Evolutionary conservation across 1,140 invertebrate genomes (phyloP).

Genomic region (Leguminivora glycinivorella): DNA sequence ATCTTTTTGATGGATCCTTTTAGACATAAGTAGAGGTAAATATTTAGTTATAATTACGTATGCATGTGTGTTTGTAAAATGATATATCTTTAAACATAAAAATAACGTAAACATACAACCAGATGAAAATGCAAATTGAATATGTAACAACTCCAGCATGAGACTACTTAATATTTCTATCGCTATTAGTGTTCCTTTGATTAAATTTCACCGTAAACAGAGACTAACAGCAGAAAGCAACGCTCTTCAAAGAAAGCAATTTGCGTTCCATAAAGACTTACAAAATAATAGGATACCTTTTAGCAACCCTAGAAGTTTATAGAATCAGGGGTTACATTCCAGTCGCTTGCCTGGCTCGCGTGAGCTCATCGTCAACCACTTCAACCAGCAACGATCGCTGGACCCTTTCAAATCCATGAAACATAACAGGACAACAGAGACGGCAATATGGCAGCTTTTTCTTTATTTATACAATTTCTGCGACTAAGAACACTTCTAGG

Average conservation of each 20-base stretch:
- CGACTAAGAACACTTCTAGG: too few species aligned
- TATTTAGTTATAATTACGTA: too few species aligned
- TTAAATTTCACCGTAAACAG: background rate
- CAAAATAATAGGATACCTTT: background rate
- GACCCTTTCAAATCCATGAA: too few species aligned
- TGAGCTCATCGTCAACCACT: background rate
- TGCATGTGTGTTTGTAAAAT: too few species aligned
- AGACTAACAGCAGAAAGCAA: background rate
- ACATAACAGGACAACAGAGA: too few species aligned
- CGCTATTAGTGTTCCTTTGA: background rate
- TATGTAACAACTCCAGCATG: background rate
- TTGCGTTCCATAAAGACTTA: slow-evolving; percentile 1
- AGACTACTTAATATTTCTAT: background rate
- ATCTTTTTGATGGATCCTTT: too few species aligned
- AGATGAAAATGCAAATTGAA: background rate
- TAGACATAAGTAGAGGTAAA: too few species aligned
- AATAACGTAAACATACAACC: too few species aligned
- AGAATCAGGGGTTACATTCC: background rate
- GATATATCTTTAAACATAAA: too few species aligned
- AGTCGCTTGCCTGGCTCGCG: background rate
- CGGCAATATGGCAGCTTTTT: too few species aligned
- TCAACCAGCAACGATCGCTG: background rate
- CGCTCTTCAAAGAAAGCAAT: background rate
- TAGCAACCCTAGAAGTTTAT: background rate
- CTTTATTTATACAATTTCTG: too few species aligned